These are phyloP conservation scores for Hypocryptadius cinnamomeus DNA, from an alignment of 2,113 vertebrate genomes.

Conservation along the genomic window DNA sequence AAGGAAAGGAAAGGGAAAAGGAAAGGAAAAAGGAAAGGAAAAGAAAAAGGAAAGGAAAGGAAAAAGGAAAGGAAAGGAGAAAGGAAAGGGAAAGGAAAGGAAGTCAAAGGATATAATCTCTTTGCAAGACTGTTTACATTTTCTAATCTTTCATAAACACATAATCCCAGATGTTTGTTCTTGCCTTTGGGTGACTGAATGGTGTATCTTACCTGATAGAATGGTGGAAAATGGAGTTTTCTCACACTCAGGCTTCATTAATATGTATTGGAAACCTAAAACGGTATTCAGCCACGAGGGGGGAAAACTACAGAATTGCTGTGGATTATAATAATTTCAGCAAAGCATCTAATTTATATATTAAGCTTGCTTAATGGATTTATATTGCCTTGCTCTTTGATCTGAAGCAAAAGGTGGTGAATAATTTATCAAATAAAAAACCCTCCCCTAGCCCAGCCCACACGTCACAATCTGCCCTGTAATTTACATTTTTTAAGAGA, in stretches of 20 bases:
- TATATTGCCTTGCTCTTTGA: constrained; percentile 34
- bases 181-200: background rate
- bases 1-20: background rate
- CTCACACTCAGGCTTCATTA: background rate
- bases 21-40: background rate
- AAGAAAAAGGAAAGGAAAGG: too few species aligned
- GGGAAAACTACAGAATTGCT: background rate
- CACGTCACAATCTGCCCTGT: background rate
- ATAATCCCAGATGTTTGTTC: background rate
- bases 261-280: constrained; percentile 2
- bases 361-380: constrained; percentile 44
- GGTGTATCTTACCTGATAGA: background rate
- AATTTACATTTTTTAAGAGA: constrained; percentile 26
- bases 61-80: background rate
- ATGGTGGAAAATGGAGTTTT: background rate
- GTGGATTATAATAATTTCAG: constrained; percentile 46
- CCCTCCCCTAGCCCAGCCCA: background rate
- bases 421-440: constrained; percentile 23
- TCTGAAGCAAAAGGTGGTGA: constrained; percentile 21
- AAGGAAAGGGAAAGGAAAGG: background rate
- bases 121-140: background rate
- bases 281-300: background rate
- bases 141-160: background rate
- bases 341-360: constrained; percentile 52
- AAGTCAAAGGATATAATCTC: background rate